A percentile compares a stretch with the other conserved stretches of the same genome.
Evolutionary conservation across 2,888 invertebrate genomes (phyloP).

Genomic region (Myopa tessellatipennis): DNA sequence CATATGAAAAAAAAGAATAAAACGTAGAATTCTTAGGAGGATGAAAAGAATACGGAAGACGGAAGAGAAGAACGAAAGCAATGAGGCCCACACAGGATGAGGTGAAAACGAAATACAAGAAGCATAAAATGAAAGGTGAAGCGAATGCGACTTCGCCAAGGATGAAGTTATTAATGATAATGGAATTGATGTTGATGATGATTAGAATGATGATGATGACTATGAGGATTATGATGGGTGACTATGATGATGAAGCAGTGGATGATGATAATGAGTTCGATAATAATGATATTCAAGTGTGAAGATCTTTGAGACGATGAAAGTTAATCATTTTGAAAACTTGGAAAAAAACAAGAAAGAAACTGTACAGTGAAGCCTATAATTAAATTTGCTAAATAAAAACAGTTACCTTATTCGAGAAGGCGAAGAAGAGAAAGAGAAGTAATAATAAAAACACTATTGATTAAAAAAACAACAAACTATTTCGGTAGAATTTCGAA

Average conservation of each 20-base stretch:
- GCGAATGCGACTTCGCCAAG: too few relatives aligned
- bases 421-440: too few relatives aligned
- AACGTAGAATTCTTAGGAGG: constrained; percentile 12
- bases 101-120: neutral
- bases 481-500: too few relatives aligned
- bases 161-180: too few relatives aligned
- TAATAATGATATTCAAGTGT: constrained; percentile 21
- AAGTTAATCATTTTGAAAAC: constrained; percentile 20
- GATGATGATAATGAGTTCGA: neutral
- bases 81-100: neutral
- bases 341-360: too few relatives aligned
- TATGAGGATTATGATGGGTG: neutral
- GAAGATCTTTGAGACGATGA: neutral
- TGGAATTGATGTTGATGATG: too few relatives aligned
- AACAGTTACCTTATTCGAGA: too few relatives aligned
- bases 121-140: neutral
- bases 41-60: neutral
- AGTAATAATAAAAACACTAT: too few relatives aligned
- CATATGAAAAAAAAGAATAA: neutral
- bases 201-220: too few relatives aligned
- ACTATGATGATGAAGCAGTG: neutral
- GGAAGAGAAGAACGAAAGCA: neutral
- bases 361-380: too few relatives aligned
- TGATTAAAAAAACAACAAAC: too few relatives aligned
- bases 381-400: too few relatives aligned